Evolutionary conservation across 2,797 vertebrate species (phyloP).

Genomic region (Pangasius sanitwongsei): DNA sequence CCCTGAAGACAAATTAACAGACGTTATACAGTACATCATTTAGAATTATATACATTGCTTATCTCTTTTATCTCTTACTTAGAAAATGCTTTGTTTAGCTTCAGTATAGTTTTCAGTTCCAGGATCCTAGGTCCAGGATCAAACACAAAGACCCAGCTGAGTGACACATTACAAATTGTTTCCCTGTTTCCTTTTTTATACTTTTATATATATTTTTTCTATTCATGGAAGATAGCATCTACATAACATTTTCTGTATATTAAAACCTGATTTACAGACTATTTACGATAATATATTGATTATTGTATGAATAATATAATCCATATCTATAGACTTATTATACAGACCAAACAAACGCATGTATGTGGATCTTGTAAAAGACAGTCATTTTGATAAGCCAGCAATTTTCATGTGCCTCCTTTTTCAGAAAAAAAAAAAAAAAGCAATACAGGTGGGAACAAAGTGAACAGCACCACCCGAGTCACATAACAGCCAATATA

Average conservation of each 20-base stretch:
- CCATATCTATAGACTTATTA: background rate
- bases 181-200: background rate
- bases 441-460: background rate
- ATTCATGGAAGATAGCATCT: background rate
- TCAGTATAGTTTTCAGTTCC: background rate
- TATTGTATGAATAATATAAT: too few species aligned
- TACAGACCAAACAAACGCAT: background rate
- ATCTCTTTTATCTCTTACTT: background rate
- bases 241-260: background rate
- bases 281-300: background rate
- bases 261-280: background rate
- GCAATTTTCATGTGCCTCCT: slow-evolving; percentile 32
- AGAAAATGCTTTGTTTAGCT: background rate
- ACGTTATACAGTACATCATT: background rate
- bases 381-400: background rate
- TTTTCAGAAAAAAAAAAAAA: background rate
- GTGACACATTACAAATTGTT: background rate
- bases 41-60: background rate
- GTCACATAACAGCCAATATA: slow-evolving; percentile 40
- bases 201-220: background rate
- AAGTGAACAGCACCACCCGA: slow-evolving; percentile 13
- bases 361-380: slow-evolving; percentile 30
- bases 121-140: background rate
- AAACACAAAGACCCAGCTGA: background rate
- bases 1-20: slow-evolving; percentile 71